Percentiles rank a stretch among this genome's conserved stretches.
Conservation (phyloP, 2,113 vertebrate genomes). For the Platichthys stellatus region DNA sequence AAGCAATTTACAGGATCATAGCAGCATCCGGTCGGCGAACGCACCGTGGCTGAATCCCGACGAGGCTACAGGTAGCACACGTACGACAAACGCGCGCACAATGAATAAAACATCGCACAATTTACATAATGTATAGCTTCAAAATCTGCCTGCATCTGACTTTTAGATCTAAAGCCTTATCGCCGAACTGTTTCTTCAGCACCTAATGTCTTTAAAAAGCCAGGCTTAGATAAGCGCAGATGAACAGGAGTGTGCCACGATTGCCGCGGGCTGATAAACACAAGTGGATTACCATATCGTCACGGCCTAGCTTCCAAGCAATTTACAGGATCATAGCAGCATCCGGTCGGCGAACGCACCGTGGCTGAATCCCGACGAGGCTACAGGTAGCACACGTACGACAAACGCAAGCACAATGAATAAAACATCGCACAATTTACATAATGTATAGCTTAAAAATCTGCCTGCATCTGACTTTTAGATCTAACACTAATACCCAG, state of each 20-base stretch:
- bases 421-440: conserved; percentile 83
- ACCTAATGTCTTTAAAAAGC: conserved; percentile 77
- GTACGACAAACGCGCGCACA: background rate
- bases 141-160: conserved; percentile 72
- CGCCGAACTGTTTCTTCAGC: conserved; percentile 56
- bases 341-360: conserved; percentile 42
- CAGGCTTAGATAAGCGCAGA: conserved; percentile 72
- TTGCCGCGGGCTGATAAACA: conserved; percentile 74
- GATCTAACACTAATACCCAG: conserved; percentile 73
- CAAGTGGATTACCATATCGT: conserved; percentile 74
- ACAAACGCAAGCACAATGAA: conserved; percentile 64
- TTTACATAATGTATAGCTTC: conserved; percentile 80
- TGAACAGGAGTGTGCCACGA: conserved; percentile 67
- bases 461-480: conserved; percentile 70
- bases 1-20: conserved; percentile 75
- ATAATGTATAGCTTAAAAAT: conserved; percentile 78
- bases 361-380: conserved; percentile 53
- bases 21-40: conserved; percentile 54
- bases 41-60: conserved; percentile 46
- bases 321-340: conserved; percentile 73
- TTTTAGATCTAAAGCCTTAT: conserved; percentile 75
- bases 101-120: conserved; percentile 84
- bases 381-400: conserved; percentile 62
- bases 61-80: conserved; percentile 68
- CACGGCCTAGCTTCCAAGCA: conserved; percentile 67